Evolutionary conservation across 2,888 invertebrate species (phyloP), one percentile per base, ranked within the genome.

Genomic region (Coleophora deauratella): DNA sequence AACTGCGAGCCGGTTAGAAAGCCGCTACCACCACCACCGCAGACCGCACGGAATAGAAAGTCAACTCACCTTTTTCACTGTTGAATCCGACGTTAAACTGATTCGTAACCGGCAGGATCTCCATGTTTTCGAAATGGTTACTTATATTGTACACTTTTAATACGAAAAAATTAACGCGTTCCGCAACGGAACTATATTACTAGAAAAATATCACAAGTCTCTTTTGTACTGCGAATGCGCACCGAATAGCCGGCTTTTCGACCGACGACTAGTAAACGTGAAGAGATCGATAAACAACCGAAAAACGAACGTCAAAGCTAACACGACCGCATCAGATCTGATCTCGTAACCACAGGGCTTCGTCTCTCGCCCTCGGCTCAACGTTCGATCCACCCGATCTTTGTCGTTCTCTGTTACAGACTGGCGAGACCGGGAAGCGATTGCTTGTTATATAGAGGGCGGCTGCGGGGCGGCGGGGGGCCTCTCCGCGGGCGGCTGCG

Each of bases 91-190:
- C 91, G 78, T 88, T 90, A 79, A 91, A 89, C 84, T 89, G 90
- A 86, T 89, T 92, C 77, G 90, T 90, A 74, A 92, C 90, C 75
- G 92, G 90, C 76, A 93, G 88, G 80, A 93, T 91, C 88, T 93
- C 93, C 93, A 93, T 93, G 76, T 88, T 90, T 66, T 85, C 80
- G 81, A 81, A 81, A 81, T 84, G 72, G 73, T 86, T 80, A 81
- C 84, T 84, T 81, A 82, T 82, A 77, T 82, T 84, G 85, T 84
- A 82, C 86, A 86, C 86, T 84, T 85, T 81, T 64, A 70, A 66
- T 69, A 68, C 66, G 6, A 62, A 73, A 74, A 74, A 72, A 66
- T 67, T 66, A 58, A 71, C 67, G 60, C 54, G 84, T 80, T 80
- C 80, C 82, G 71, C 52, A 50, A 49, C 72, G 82, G 82, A 81